Evolutionary conservation across 2,113 vertebrate species (phyloP), one percentile per base, ranked within the genome.

Genomic region (Tricholaema leucomelas): DNA sequence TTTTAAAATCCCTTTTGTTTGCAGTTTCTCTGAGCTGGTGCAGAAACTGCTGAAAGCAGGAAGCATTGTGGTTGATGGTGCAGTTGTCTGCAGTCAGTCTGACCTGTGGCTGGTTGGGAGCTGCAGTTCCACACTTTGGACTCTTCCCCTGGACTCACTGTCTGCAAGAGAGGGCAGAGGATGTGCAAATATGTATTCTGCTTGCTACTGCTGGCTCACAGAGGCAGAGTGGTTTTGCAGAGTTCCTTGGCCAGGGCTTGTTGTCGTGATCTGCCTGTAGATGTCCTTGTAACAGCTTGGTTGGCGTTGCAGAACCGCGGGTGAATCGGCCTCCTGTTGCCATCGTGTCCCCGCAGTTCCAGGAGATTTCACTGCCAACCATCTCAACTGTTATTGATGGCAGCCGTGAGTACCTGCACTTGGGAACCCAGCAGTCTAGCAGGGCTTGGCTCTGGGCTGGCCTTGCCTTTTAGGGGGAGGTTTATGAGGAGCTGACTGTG

Each of bases 311-410:
- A 99, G 99, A 99, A 80, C 99, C 98, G 38, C 98, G 99, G 48
- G 98, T 99, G 87, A 99, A 99, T 96, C 98, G 95, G 93, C 98
- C 98, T 70, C 99, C 99, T 2, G 97, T 99, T 91, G 99, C 99
- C 18, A 83, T 99, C n/a, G 99, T 99, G 94, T 99, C 98, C 42
- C 99, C 99, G 5, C 98, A 97, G 85, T 99, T 97, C 97, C 98
- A 99, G 97, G 99, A 99, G 95, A 99, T 99, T 94, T 99, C 98
- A 21, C 95, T 99, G 97, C 99, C 99, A 12, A 99, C 98, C 86
- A 99, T 98, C 80, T 99, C 99, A 6, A 99, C 99, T 5, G 98
- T 99, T 13, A 99, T 99, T 35, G 99, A 99, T 20, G 99, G 99
- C 97, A 99, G 98, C 97, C 98, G 99, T 99, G 97, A 99, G 99